phyloP scores from a whole-genome alignment of 2,888 invertebrate genomes.

The Hemithea aestivaria region DNA sequence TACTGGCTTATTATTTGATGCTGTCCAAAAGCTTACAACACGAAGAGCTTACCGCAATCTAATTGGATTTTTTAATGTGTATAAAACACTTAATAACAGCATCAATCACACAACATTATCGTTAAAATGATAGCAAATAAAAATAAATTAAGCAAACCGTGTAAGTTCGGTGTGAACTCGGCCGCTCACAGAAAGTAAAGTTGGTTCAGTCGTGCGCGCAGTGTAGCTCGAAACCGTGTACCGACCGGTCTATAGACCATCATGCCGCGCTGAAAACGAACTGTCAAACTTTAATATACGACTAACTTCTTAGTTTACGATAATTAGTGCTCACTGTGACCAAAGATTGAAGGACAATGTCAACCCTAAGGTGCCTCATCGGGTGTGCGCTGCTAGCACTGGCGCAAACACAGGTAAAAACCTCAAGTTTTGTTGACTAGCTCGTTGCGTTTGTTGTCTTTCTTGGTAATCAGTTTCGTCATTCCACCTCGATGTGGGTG shows the following conservation, averaged over 20 bases:
- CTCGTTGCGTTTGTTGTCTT: conserved; percentile 27
- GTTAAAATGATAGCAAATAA: conserved; percentile 6
- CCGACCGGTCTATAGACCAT: conserved; percentile 48
- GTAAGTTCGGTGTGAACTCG: conserved; percentile 47
- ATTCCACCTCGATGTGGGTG: conserved; percentile 25
- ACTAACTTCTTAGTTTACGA: too few relatives aligned
- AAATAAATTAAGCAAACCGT: conserved; percentile 19
- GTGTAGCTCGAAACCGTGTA: conserved; percentile 63
- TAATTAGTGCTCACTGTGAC: conserved; percentile 23
- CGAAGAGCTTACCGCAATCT: too few relatives aligned
- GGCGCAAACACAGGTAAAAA: conserved; percentile 57
- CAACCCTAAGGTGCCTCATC: conserved; percentile 51
- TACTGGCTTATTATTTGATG: too few relatives aligned
- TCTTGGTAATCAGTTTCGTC: conserved; percentile 29
- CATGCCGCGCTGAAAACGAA: conserved; percentile 55
- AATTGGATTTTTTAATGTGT: too few relatives aligned
- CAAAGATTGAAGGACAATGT: conserved; percentile 47
- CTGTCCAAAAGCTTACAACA: too few relatives aligned
- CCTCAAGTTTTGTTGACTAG: conserved; percentile 21
- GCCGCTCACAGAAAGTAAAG: conserved; percentile 69
- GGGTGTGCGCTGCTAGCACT: conserved; percentile 50
- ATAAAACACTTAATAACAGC: neutral
- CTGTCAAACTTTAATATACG: conserved; percentile 45
- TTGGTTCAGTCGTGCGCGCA: conserved; percentile 54
- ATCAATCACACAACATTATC: conserved; percentile 11